These are phyloP conservation scores for Wasmannia auropunctata DNA, from an alignment of 1,140 invertebrate species.

Conservation along the genomic window DNA sequence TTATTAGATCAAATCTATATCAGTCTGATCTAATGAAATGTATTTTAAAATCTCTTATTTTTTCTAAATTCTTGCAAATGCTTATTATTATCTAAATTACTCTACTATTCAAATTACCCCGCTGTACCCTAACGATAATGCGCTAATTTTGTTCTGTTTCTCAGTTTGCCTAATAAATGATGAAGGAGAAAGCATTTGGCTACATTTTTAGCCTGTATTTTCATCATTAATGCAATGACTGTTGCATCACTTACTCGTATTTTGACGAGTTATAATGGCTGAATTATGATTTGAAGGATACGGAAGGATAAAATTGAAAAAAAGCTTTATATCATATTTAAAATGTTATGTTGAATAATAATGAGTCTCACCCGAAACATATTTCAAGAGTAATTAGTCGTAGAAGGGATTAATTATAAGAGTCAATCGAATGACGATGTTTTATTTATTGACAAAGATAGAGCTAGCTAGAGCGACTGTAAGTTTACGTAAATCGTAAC, in stretches of 20 bases:
- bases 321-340: background rate
- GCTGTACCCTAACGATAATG: no score
- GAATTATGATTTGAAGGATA: background rate
- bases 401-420: constrained; percentile 41
- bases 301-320: background rate
- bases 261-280: background rate
- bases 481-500: background rate
- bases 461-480: background rate
- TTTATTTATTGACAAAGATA: constrained; percentile 40
- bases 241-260: background rate
- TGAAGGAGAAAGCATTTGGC: background rate
- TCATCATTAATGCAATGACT: background rate
- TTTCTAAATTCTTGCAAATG: no score
- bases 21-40: no score
- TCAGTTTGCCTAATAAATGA: constrained; percentile 11
- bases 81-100: no score
- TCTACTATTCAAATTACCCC: no score
- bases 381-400: constrained; percentile 19
- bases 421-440: constrained; percentile 15
- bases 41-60: no score
- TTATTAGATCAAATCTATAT: no score
- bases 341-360: constrained; percentile 15
- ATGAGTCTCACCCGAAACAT: background rate
- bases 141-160: constrained; percentile 52
- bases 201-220: background rate